Conservation (phyloP, 2,113 vertebrate genomes). For the Platycercus adscitus region DNA sequence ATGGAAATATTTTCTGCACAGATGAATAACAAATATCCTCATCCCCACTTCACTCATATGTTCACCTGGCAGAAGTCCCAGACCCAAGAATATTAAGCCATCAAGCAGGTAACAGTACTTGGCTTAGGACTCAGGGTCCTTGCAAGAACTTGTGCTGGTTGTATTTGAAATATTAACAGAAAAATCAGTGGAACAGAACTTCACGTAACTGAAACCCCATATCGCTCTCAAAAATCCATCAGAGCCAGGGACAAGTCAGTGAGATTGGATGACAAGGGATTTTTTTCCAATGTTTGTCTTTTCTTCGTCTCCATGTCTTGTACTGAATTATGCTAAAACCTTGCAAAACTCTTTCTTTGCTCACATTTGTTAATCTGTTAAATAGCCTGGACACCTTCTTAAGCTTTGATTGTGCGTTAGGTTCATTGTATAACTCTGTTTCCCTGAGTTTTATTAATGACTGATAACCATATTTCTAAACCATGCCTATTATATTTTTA, state of each 20-base stretch:
- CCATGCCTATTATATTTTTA: not conserved
- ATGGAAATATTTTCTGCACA: constrained; percentile 15
- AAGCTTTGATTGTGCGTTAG: not conserved
- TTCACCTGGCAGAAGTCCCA: constrained; percentile 52
- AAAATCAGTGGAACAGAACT: constrained; percentile 2
- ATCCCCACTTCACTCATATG: constrained; percentile 22
- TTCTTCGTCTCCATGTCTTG: not conserved
- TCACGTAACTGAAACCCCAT: not conserved
- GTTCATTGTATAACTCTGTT: not conserved
- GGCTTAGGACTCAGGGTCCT: not conserved
- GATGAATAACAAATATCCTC: constrained; percentile 32
- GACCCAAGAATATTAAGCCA: constrained; percentile 6
- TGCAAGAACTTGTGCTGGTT: constrained; percentile 30
- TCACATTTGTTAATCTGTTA: not conserved
- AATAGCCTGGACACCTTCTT: not conserved
- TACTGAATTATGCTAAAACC: not conserved
- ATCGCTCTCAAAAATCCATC: not conserved
- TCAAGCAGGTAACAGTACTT: constrained; percentile 32
- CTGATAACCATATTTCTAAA: not conserved
- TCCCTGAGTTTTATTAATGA: not conserved
- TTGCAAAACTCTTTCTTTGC: not conserved
- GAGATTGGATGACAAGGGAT: not conserved
- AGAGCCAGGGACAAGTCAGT: not conserved
- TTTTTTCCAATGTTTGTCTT: not conserved
- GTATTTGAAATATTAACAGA: constrained; percentile 23